A percentile compares a stretch with the other conserved stretches of the same genome.
phyloP scores from a whole-genome alignment of 1,140 invertebrate species.

The Drosophila ogumai region DNA sequence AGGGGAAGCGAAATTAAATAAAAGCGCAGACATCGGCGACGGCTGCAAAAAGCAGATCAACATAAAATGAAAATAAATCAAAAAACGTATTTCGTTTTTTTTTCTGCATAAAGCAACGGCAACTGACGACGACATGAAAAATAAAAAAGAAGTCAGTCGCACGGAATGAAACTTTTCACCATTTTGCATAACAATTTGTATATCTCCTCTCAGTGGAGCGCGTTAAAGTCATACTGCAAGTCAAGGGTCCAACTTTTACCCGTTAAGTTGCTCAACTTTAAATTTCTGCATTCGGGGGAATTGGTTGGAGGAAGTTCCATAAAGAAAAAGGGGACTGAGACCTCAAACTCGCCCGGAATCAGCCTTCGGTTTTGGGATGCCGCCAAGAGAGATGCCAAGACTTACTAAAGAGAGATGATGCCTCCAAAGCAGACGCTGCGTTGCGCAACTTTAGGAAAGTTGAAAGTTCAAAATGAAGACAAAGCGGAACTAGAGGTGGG shows the following conservation, averaged over 20 bases:
- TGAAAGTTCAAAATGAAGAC: conserved; percentile 34
- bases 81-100: conserved; percentile 42
- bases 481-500: conserved; percentile 27
- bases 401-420: conserved; percentile 5
- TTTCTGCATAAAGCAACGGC: conserved; percentile 63
- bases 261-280: conserved; percentile 78
- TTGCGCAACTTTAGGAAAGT: conserved; percentile 45
- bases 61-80: conserved; percentile 84
- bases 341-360: not conserved
- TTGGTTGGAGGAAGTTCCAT: conserved; percentile 36
- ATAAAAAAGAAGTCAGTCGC: conserved; percentile 42
- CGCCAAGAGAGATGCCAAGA: conserved; percentile 38
- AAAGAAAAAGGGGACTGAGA: conserved; percentile 62
- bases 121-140: conserved; percentile 25
- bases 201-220: conserved; percentile 82
- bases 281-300: conserved; percentile 47
- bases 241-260: conserved; percentile 79
- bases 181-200: conserved; percentile 84
- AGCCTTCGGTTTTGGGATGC: conserved; percentile 25
- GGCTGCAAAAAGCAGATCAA: conserved; percentile 75
- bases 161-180: conserved; percentile 82
- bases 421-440: conserved; percentile 7
- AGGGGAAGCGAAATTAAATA: conserved; percentile 73
- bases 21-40: conserved; percentile 61
- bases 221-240: conserved; percentile 71